Conservation (phyloP, 2,113 vertebrate genomes). For the Pollachius pollachius region DNA sequence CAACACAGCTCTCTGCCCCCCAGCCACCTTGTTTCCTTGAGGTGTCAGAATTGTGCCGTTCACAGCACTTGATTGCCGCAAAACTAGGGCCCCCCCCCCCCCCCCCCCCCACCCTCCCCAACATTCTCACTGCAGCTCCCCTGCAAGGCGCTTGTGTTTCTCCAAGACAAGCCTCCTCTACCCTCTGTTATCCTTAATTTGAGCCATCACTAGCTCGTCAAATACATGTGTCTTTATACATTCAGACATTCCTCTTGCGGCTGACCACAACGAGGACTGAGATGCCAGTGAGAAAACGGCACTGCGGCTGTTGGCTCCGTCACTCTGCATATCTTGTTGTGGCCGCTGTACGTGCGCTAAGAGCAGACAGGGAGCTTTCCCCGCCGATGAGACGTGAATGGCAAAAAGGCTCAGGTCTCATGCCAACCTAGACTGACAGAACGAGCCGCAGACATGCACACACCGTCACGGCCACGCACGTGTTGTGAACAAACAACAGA, state of each 20-base stretch:
- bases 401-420: no score
- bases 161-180: neutral
- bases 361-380: no score
- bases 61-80: constrained; percentile 9
- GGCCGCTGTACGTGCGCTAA: no score
- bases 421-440: neutral
- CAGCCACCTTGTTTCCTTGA: constrained; percentile 60
- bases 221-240: no score
- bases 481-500: no score
- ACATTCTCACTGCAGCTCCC: constrained; percentile 5
- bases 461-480: neutral
- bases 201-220: constrained; percentile 8
- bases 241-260: no score
- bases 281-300: no score
- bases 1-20: constrained; percentile 16
- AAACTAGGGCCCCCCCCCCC: constrained; percentile 3
- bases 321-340: no score
- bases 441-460: neutral
- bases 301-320: no score
- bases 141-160: constrained; percentile 23
- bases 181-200: constrained; percentile 18
- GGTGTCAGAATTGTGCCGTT: constrained; percentile 43
- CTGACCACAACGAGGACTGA: no score
- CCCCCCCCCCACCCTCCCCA: no score
- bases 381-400: no score